phyloP scores from a whole-genome alignment of 2,113 vertebrate species.

The Plecotus auritus region DNA sequence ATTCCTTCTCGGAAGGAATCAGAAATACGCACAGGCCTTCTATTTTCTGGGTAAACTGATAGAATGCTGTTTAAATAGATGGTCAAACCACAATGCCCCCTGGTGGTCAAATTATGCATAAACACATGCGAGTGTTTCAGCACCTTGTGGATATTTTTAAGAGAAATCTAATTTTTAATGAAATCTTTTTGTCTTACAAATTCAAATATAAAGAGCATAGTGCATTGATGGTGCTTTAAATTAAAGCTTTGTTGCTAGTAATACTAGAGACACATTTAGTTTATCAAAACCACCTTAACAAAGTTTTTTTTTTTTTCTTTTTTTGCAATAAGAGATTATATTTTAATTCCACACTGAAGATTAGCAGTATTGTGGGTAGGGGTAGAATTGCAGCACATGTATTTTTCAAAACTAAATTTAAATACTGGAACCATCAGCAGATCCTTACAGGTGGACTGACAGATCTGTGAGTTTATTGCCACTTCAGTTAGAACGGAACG shows the following conservation, averaged over 20 bases:
- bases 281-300: neutral
- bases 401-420: conserved; percentile 41
- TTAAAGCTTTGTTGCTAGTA: neutral
- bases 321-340: neutral
- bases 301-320: neutral
- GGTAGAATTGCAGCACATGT: neutral
- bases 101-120: conserved; percentile 76
- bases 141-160: neutral
- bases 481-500: neutral
- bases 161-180: conserved; percentile 1
- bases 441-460: neutral
- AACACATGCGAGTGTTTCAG: neutral
- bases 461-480: neutral
- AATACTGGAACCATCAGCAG: neutral
- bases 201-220: neutral
- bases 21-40: conserved; percentile 20
- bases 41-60: conserved; percentile 53
- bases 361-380: neutral
- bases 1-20: conserved; percentile 63
- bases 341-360: neutral
- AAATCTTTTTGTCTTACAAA: neutral
- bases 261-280: neutral
- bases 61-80: conserved; percentile 70
- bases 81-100: conserved; percentile 90
- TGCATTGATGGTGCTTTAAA: neutral